Evolutionary conservation across 2,888 invertebrate species (phyloP).

Genomic region (Nomada fabriciana): DNA sequence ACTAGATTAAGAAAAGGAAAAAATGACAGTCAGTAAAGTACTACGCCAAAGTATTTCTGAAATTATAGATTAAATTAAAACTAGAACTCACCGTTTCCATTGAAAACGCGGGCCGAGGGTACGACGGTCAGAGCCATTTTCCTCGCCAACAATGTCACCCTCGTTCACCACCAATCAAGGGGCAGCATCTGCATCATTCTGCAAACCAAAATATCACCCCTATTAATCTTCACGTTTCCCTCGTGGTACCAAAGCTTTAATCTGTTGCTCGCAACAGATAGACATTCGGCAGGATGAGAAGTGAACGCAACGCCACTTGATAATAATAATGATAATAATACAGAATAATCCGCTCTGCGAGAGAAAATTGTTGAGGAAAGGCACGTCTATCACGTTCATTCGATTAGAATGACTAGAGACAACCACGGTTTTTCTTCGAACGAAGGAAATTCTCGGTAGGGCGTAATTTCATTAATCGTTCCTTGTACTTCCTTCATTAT

Average conservation of each 20-base stretch:
- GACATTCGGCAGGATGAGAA: neutral
- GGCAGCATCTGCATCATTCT: constrained; percentile 67
- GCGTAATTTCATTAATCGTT: constrained; percentile 60
- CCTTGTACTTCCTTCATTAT: constrained; percentile 13
- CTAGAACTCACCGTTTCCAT: constrained; percentile 79
- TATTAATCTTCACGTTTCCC: neutral
- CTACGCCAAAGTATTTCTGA: no score
- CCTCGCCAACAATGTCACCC: constrained; percentile 21
- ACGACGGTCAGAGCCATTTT: constrained; percentile 80
- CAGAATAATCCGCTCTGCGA: neutral
- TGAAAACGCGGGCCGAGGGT: constrained; percentile 79
- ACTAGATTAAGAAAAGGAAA: no score
- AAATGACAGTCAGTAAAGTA: no score
- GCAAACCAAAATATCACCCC: constrained; percentile 56
- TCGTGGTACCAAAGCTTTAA: neutral
- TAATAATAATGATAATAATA: neutral
- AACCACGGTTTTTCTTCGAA: constrained; percentile 6
- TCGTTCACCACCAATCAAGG: constrained; percentile 41
- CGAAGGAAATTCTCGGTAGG: constrained; percentile 53
- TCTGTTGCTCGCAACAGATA: neutral
- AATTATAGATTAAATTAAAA: neutral
- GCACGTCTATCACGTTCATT: neutral
- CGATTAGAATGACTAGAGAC: constrained; percentile 6
- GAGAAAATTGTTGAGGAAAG: constrained; percentile 24
- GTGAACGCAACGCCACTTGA: no score